Evolutionary conservation across 2,888 invertebrate species (phyloP), one percentile per base, ranked within the genome.

Genomic region (Catocala fraxini): DNA sequence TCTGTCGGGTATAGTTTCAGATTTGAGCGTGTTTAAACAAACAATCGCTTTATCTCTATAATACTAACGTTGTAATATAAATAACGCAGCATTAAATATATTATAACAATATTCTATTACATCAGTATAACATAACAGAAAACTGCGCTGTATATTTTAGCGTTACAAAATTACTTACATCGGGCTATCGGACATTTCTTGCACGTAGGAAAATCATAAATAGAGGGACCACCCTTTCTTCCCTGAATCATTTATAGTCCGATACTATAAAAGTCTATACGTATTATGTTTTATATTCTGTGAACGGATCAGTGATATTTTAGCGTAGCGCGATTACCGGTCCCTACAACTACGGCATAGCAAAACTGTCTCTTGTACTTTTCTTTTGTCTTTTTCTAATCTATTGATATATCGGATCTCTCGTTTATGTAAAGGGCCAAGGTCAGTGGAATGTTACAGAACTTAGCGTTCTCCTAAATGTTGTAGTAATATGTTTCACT

Each of bases 191-290:
- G 49, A 57, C 57, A 76, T 65, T 73, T 70, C 61, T 63, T 70
- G 42, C 77, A 70, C 73, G 73, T 73, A 73, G 61, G 51, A 76
- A 66, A 73, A 70, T 73, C 77, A 70, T 76, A 76, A 76, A 73
- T 76, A 75, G 70, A 25, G 56, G 59, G 63, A 63, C 63, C 76
- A 65, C 70, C 76, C 65, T 75, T 73, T 70, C 66, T 66, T 63
- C 48, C 57, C 46, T 63, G 61, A 73, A 76, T 73, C 77, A 73
- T 73, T 73, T 73, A 76, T 76, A 49, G 73, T 66, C 46, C 49
- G 73, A 66, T 58, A 63, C 51, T 53, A 67, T 58, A 51, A 57
- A 65, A 59, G 34, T 55, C 43, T 53, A 33, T 63, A 60, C 64
- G 54, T 59, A 57, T 58, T 51, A 64, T 45, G 52, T 62, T 72